Percentiles rank a stretch among this genome's conserved stretches.
Evolutionary conservation across 2,888 invertebrate species (phyloP).

Genomic region (Meiosimyza platycephala): DNA sequence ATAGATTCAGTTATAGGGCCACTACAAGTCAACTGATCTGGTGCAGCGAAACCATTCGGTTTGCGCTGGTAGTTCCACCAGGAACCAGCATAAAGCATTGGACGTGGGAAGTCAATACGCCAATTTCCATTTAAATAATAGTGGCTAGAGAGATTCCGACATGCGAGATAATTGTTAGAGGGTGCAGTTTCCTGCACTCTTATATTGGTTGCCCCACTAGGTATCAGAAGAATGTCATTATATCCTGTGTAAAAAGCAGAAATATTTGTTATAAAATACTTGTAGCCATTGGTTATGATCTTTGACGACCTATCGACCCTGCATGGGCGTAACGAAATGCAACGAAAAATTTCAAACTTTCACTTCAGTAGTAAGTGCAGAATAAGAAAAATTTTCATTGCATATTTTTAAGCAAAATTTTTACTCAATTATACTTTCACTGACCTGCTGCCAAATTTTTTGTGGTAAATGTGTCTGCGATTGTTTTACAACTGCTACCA

Average conservation of each 20-base stretch:
- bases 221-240: constrained; percentile 90
- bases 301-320: too few relatives aligned
- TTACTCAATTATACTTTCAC: background rate
- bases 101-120: constrained; percentile 90
- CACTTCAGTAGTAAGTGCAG: too few relatives aligned
- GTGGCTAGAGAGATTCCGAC: constrained; percentile 83
- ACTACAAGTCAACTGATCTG: constrained; percentile 83
- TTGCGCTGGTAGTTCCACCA: constrained; percentile 90
- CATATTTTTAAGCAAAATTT: background rate
- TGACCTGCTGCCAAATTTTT: constrained; percentile 80
- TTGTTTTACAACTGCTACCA: constrained; percentile 86
- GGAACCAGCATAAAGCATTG: constrained; percentile 82
- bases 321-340: too few relatives aligned
- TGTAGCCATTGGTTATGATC: too few relatives aligned
- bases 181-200: constrained; percentile 80
- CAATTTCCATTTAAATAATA: constrained; percentile 96
- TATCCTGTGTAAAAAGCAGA: constrained; percentile 75
- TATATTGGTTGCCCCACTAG: constrained; percentile 93
- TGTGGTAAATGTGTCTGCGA: constrained; percentile 76
- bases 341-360: too few relatives aligned
- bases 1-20: constrained; percentile 94
- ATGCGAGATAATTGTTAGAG: constrained; percentile 91
- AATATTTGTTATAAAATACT: too few relatives aligned
- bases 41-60: constrained; percentile 83
- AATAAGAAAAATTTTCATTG: too few relatives aligned